Evolutionary conservation across 2,113 vertebrate species (phyloP).

Genomic region (Rhizomys pruinosus): DNA sequence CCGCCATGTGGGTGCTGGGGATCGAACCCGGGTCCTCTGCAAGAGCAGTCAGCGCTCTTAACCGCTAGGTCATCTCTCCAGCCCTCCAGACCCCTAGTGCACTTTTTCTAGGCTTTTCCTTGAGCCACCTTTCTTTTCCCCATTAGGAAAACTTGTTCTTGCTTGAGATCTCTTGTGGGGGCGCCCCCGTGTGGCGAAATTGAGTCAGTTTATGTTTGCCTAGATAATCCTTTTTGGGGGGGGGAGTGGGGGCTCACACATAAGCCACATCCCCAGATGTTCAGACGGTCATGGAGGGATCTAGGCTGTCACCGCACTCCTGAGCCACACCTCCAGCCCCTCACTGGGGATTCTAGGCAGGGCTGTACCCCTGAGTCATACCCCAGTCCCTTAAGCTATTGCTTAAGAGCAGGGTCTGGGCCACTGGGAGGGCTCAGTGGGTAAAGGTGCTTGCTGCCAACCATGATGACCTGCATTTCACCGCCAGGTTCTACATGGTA

Average conservation of each 20-base stretch:
- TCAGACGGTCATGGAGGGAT: neutral
- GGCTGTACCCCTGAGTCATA: too few relatives aligned
- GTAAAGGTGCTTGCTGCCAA: neutral
- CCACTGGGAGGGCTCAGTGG: neutral
- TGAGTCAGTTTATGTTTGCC: neutral
- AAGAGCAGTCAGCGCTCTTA: too few relatives aligned
- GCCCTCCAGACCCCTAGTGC: too few relatives aligned
- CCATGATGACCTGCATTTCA: neutral
- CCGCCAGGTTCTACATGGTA: neutral
- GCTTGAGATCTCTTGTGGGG: slow-evolving; percentile 12
- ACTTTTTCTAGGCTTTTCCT: slow-evolving; percentile 46
- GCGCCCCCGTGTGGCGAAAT: neutral
- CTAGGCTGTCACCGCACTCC: neutral
- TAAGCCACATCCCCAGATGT: too few relatives aligned
- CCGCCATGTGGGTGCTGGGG: too few relatives aligned
- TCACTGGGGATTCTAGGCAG: too few relatives aligned
- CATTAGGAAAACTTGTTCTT: neutral
- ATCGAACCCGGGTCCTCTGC: too few relatives aligned
- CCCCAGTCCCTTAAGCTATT: too few relatives aligned
- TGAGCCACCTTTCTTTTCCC: neutral
- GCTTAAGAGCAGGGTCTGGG: too few relatives aligned
- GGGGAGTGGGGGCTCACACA: too few relatives aligned
- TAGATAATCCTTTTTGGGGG: neutral
- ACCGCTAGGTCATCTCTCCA: too few relatives aligned
- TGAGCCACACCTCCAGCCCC: neutral